Base-by-base conservation (phyloP, 2,113 vertebrate species). In the Kryptolebias marmoratus region DNA sequence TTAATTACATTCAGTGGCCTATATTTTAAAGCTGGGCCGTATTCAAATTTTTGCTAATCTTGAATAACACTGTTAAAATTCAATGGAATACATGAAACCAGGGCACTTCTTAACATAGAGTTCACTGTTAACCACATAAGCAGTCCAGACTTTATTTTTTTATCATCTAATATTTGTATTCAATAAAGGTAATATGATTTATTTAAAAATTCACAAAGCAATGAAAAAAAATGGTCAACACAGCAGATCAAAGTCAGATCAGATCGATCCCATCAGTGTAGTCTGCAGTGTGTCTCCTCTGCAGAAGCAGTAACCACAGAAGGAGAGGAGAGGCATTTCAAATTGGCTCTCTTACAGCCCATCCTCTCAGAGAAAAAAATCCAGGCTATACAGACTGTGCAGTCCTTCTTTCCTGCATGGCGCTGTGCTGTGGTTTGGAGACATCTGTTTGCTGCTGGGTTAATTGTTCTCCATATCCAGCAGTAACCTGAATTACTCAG, bases 401-500 rank as follows among this genome's bases (percentile, higher is more conserved):
- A 74, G 75, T 58, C 81, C 79, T 57, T 77, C 53, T 64, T 68
- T 27, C 64, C 75, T 56, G 79, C 57, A 28, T 68, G 64, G 27
- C 74, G 80, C 77, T 80, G 74, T 45, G 71, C 71, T 72, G 64
- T 16, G 62, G 62, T 11, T 6, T 61, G 18, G 75, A 81, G 72
- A 88, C 84, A 85, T 83, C 88, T 86, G 79, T 47, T 85, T 75
- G 79, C 80, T 73, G 76, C 75, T 48, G 44, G 67, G 77, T 76
- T 83, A 71, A 85, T 88, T 88, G 82, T 87, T 82, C 11, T 79
- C 66, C 57, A 45, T 64, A 82, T 77, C 77, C 64, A 28, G 31
- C 47, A 0, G n/a, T 86, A 85, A 86, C 87, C 89, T 79, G 65
- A 86, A 85, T 87, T 87, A 71, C 64, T 82, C 75, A 49, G 31